phyloP scores from a whole-genome alignment of 2,888 invertebrate species.

The Hyposoter didymator region DNA sequence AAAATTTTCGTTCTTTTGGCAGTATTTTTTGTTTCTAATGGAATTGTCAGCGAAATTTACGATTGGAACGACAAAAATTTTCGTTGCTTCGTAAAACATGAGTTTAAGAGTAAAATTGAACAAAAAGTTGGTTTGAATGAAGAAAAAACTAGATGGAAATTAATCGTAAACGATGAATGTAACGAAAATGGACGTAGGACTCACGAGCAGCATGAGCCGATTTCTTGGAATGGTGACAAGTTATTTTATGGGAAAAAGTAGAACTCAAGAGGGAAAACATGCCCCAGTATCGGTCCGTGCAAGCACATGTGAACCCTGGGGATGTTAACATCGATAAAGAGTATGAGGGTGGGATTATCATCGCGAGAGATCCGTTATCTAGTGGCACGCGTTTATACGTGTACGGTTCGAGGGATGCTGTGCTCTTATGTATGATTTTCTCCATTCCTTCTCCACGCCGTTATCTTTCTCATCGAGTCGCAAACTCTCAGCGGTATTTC shows the following conservation, averaged over 20 bases:
- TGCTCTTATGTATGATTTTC: constrained; percentile 52
- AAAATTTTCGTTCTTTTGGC: no score
- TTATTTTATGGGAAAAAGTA: not conserved
- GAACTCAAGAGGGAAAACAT: not conserved
- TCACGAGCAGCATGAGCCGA: not conserved
- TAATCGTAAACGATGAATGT: no score
- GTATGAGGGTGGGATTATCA: constrained; percentile 78
- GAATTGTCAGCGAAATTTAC: no score
- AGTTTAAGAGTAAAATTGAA: no score
- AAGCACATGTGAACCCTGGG: constrained; percentile 10
- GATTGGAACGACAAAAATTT: no score
- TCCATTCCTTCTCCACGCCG: constrained; percentile 19
- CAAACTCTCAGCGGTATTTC: constrained; percentile 61
- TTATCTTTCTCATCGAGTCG: constrained; percentile 50
- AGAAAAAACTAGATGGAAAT: not conserved
- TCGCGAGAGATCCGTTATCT: constrained; percentile 83
- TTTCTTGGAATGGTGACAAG: not conserved
- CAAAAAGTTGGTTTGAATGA: no score
- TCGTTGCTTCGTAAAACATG: no score
- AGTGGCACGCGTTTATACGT: constrained; percentile 80
- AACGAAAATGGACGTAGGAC: not conserved
- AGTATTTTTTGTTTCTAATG: no score
- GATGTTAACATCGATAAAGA: constrained; percentile 60
- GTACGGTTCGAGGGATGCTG: constrained; percentile 66
- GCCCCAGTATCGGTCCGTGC: not conserved